Conservation (phyloP, 1,140 invertebrate species). For the Thaumetopoea pityocampa region DNA sequence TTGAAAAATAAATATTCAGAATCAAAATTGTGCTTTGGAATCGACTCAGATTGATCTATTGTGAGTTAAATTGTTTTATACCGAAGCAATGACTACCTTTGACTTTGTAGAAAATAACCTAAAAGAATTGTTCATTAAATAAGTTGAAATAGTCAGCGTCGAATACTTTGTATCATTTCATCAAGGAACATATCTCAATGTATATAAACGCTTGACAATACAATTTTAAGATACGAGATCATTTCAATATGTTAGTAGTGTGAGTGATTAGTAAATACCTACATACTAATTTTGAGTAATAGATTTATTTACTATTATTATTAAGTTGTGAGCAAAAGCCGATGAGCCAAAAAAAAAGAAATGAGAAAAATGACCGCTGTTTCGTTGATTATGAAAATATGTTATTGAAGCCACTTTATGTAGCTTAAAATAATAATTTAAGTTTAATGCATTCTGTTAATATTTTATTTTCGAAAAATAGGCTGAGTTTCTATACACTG, state of each 20-base stretch:
- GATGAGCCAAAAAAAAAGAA: too few species aligned
- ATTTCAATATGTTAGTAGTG: conserved; percentile 26
- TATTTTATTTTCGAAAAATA: too few species aligned
- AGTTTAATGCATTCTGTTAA: too few species aligned
- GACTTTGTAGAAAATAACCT: conserved; percentile 26
- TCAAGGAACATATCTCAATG: conserved; percentile 72
- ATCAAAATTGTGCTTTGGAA: conserved; percentile 19
- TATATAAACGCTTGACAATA: conserved; percentile 74
- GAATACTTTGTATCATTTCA: conserved; percentile 26
- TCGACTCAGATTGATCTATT: conserved; percentile 22
- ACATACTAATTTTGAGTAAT: conserved; percentile 5
- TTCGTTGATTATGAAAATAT: too few species aligned
- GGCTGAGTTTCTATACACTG: too few species aligned
- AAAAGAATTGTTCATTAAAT: conserved; percentile 27
- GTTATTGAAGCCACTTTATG: too few species aligned
- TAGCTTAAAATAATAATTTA: too few species aligned
- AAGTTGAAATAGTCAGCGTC: conserved; percentile 12
- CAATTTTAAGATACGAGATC: conserved; percentile 58
- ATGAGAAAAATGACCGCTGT: too few species aligned
- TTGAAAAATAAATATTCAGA: conserved; percentile 26
- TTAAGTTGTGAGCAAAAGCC: too few species aligned
- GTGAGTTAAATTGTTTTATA: conserved; percentile 23
- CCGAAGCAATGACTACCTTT: conserved; percentile 22
- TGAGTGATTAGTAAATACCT: conserved; percentile 8
- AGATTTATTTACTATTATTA: too few species aligned